phyloP scores from a whole-genome alignment of 2,888 invertebrate species.

The Listrodromus nycthemerus region DNA sequence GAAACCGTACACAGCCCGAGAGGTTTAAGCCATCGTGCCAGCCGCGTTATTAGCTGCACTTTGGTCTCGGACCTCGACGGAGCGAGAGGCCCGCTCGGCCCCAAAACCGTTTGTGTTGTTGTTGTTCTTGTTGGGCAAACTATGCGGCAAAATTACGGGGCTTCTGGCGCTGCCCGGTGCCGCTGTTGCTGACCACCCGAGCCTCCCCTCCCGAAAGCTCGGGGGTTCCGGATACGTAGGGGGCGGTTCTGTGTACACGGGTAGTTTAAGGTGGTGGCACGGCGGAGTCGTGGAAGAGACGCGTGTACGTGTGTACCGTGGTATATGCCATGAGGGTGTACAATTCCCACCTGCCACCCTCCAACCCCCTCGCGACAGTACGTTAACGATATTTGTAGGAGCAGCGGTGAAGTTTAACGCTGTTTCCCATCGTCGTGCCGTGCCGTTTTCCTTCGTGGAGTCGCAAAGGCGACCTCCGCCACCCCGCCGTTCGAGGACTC shows the following conservation, averaged over 20 bases:
- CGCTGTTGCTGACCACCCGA: conserved; percentile 64
- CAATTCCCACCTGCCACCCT: conserved; percentile 11
- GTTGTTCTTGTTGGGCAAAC: conserved; percentile 81
- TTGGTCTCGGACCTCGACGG: conserved; percentile 65
- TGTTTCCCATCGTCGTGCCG: conserved; percentile 61
- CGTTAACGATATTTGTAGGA: conserved; percentile 83
- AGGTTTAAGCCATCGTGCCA: conserved; percentile 64
- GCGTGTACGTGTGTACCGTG: conserved; percentile 19
- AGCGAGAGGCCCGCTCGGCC: conserved; percentile 56
- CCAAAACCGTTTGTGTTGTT: conserved; percentile 75
- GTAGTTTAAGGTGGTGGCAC: conserved; percentile 38
- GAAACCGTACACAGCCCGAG: conserved; percentile 26
- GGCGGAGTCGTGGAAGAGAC: conserved; percentile 46
- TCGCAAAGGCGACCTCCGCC: conserved; percentile 68
- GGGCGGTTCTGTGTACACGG: conserved; percentile 43
- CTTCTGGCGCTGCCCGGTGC: conserved; percentile 32
- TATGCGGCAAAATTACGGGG: conserved; percentile 80
- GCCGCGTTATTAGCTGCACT: conserved; percentile 73
- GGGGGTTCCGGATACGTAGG: conserved; percentile 42
- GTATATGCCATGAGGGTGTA: conserved; percentile 48
- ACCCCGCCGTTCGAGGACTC: conserved; percentile 31
- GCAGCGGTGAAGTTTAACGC: conserved; percentile 75
- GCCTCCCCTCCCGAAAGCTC: conserved; percentile 57
- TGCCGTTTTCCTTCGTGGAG: conserved; percentile 60
- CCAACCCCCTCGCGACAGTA: conserved; percentile 61